These are phyloP conservation scores for Ammodytes marinus DNA, from an alignment of 2,113 vertebrate species.

Conservation along the genomic window DNA sequence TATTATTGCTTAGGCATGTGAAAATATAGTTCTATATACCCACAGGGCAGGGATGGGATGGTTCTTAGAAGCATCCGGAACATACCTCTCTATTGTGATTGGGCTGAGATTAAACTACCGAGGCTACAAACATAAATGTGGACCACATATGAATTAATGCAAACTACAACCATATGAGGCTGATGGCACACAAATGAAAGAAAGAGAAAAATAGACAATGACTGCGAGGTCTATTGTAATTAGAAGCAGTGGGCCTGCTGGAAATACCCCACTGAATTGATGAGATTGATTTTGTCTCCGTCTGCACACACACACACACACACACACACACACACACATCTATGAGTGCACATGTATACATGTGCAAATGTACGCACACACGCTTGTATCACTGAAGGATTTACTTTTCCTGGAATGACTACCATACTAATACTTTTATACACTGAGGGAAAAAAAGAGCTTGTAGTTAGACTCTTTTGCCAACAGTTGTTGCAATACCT, in stretches of 20 bases:
- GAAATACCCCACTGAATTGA: constrained; percentile 79
- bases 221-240: constrained; percentile 81
- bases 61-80: constrained; percentile 66
- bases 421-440: constrained; percentile 73
- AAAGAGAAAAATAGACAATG: constrained; percentile 74
- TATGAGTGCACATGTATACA: constrained; percentile 34
- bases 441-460: constrained; percentile 65
- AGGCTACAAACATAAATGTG: constrained; percentile 71
- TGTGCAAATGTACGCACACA: constrained; percentile 31
- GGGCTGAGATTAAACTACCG: constrained; percentile 74
- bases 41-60: constrained; percentile 58
- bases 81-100: constrained; percentile 78
- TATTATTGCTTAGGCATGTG: constrained; percentile 31
- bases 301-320: constrained; percentile 45
- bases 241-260: constrained; percentile 73
- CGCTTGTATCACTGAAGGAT: constrained; percentile 60
- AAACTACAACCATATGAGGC: constrained; percentile 81
- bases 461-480: constrained; percentile 66
- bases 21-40: constrained; percentile 44
- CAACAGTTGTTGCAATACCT: constrained; percentile 76
- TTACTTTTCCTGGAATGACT: constrained; percentile 77
- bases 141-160: constrained; percentile 79
- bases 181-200: constrained; percentile 71
- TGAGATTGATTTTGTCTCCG: constrained; percentile 77
- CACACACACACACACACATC: constrained; percentile 49